phyloP scores from a whole-genome alignment of 53 echinoderm and acorn worm species.

The Apostichopus leukothele region DNA sequence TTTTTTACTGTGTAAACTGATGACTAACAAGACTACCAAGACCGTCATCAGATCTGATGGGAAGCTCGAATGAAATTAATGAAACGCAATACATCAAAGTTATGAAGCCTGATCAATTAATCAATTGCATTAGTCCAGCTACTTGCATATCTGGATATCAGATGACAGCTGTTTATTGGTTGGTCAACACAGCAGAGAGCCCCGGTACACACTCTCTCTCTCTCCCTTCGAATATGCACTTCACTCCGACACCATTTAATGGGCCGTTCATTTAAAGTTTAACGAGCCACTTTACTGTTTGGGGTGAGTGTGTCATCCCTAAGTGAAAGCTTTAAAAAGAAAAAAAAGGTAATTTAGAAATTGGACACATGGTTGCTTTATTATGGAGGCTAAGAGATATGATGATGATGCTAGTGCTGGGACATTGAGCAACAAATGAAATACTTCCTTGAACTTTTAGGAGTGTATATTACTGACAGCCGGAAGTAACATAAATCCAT shows the following conservation, averaged over 20 bases:
- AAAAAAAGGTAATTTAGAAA: no score
- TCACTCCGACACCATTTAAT: not conserved
- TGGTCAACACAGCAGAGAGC: not conserved
- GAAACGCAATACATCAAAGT: constrained; percentile 19
- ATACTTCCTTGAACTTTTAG: no score
- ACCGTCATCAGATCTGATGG: no score
- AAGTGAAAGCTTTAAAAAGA: no score
- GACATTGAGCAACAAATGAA: no score
- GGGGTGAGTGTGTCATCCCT: not conserved
- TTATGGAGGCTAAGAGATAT: no score
- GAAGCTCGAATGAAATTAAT: not conserved
- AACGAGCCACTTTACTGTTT: not conserved
- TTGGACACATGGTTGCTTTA: no score
- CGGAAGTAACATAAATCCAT: no score
- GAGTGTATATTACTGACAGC: no score
- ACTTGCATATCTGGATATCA: not conserved
- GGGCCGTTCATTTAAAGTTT: not conserved
- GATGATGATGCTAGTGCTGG: no score
- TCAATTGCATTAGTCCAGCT: constrained; percentile 29
- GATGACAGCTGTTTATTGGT: not conserved
- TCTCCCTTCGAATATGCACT: not conserved
- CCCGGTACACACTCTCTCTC: not conserved
- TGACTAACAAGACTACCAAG: no score
- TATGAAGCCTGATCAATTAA: constrained; percentile 29
- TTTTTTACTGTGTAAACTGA: no score